Conservation (phyloP, 2,888 invertebrate genomes). For the Callyntrura guangdongensis region DNA sequence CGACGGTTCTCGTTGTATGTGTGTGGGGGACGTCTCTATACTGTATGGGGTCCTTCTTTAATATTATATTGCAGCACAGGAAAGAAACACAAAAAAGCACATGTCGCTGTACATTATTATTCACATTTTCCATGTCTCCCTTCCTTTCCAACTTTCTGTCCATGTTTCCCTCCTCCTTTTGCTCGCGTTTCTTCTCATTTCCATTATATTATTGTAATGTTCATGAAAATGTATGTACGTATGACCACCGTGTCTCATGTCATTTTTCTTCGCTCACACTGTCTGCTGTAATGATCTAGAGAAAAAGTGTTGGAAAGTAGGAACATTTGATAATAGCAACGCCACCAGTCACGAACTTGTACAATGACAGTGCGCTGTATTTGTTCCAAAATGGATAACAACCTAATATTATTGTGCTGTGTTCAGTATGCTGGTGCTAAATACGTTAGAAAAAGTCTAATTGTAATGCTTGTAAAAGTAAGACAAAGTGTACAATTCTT, state of each 20-base stretch:
- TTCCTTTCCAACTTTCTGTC: no score
- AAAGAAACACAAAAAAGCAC: constrained; percentile 48
- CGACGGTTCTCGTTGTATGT: not conserved
- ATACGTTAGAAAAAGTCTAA: no score
- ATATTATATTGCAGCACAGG: constrained; percentile 39
- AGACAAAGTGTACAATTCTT: no score
- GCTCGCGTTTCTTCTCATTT: constrained; percentile 11
- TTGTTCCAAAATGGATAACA: no score
- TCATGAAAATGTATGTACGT: constrained; percentile 45
- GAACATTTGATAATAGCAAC: not conserved
- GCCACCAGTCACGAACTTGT: not conserved
- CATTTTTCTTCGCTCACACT: constrained; percentile 34
- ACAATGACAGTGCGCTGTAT: not conserved
- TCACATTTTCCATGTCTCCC: constrained; percentile 18
- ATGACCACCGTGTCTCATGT: constrained; percentile 59
- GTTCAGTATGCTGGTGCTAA: no score
- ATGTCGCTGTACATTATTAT: constrained; percentile 22
- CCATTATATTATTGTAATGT: not conserved
- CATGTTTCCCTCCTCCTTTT: constrained; percentile 13
- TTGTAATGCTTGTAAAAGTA: no score
- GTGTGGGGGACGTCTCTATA: constrained; percentile 12
- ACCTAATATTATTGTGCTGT: no score
- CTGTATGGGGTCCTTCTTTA: no score
- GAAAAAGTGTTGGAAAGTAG: not conserved
- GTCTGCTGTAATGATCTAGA: constrained; percentile 43